These are phyloP conservation scores for Thumatha senex DNA, from an alignment of 2,888 invertebrate species.

Conservation along the genomic window DNA sequence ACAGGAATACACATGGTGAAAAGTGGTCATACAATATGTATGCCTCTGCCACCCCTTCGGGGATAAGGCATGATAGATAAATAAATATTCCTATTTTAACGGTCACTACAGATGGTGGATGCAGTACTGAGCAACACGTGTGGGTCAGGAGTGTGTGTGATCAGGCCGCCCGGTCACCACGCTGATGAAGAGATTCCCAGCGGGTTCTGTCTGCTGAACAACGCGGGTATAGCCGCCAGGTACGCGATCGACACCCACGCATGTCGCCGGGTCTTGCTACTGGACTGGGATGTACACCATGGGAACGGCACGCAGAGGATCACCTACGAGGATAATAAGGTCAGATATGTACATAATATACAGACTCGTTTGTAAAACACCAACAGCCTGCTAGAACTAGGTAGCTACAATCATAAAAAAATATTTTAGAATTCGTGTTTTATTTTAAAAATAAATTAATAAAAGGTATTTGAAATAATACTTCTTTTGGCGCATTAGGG, in stretches of 20 bases:
- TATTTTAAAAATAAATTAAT: too few species aligned
- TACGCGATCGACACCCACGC: slow-evolving; percentile 86
- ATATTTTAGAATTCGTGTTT: too few species aligned
- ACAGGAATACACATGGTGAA: too few species aligned
- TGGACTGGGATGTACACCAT: slow-evolving; percentile 99
- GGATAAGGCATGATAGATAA: too few species aligned
- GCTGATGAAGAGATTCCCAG: slow-evolving; percentile 89
- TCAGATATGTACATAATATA: slow-evolving; percentile 34
- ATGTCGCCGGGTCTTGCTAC: slow-evolving; percentile 85
- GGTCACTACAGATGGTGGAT: slow-evolving; percentile 85
- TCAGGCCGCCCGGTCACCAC: slow-evolving; percentile 97
- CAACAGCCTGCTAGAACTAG: too few species aligned
- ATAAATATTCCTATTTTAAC: too few species aligned
- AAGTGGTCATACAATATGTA: too few species aligned
- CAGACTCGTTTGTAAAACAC: too few species aligned
- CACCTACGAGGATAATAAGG: slow-evolving; percentile 86
- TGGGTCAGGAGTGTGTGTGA: slow-evolving; percentile 90
- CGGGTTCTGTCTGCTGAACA: slow-evolving; percentile 96
- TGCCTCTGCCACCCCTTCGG: too few species aligned
- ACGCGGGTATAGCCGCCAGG: slow-evolving; percentile 91
- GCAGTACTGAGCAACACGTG: slow-evolving; percentile 85
- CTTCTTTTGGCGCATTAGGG: too few species aligned
- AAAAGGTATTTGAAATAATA: too few species aligned
- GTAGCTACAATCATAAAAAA: too few species aligned
- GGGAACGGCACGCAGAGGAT: slow-evolving; percentile 95